Conservation (phyloP, 1,140 invertebrate genomes). For the Drosophila quadrilineata region DNA sequence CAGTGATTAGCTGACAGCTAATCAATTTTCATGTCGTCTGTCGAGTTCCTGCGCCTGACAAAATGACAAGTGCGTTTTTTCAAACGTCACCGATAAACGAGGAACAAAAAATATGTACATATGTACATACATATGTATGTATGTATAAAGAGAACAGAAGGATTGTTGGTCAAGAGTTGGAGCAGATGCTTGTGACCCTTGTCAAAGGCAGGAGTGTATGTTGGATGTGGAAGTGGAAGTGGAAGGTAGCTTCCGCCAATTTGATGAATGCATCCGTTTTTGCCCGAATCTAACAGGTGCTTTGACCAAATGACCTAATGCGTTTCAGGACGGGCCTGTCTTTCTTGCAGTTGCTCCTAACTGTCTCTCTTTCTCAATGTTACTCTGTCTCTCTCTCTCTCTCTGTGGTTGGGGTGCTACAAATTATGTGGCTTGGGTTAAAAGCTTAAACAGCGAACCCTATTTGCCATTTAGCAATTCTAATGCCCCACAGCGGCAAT, state of each 20-base stretch:
- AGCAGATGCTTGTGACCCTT: constrained; percentile 69
- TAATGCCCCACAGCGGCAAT: constrained; percentile 44
- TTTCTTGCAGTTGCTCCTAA: too few species aligned
- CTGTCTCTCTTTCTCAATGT: too few species aligned
- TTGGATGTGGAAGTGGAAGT: background rate
- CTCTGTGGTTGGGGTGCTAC: too few species aligned
- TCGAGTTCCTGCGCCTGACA: background rate
- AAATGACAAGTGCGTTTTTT: constrained; percentile 64
- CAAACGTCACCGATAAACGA: constrained; percentile 26
- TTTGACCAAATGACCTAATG: constrained; percentile 64
- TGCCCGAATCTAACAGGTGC: constrained; percentile 40
- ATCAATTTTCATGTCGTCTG: constrained; percentile 46
- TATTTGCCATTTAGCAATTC: constrained; percentile 63
- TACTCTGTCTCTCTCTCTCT: too few species aligned
- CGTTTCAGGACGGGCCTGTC: background rate
- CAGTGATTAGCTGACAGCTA: constrained; percentile 74
- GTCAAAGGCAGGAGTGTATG: constrained; percentile 39
- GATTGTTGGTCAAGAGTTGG: background rate
- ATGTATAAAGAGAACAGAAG: background rate
- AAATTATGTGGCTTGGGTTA: constrained; percentile 60
- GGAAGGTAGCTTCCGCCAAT: constrained; percentile 59
- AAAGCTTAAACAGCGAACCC: constrained; percentile 57
- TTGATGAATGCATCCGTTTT: constrained; percentile 80
- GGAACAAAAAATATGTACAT: background rate
- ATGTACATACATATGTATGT: background rate